These are phyloP conservation scores for Balaeniceps rex DNA, from an alignment of 2,113 vertebrate genomes.

Conservation along the genomic window DNA sequence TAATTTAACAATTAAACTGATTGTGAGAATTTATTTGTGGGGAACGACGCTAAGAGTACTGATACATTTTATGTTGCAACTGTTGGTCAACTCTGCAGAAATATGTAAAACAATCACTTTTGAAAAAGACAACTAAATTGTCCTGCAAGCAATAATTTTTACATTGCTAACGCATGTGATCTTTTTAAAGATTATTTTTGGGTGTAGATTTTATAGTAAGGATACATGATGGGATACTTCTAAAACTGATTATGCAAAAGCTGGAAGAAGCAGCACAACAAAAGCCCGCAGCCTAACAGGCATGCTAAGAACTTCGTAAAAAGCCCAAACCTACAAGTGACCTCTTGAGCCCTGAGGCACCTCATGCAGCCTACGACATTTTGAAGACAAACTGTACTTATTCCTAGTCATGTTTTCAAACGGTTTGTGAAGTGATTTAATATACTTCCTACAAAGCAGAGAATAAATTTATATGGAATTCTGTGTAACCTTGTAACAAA, in stretches of 20 bases:
- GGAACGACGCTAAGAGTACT: background rate
- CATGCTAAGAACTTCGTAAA: background rate
- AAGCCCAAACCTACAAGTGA: background rate
- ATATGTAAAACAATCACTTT: background rate
- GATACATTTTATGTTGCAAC: background rate
- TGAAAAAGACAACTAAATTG: background rate
- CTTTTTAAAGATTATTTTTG: background rate
- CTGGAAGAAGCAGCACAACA: background rate
- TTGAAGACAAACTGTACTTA: background rate
- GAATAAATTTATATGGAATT: background rate
- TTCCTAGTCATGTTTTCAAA: background rate
- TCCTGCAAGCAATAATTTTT: background rate
- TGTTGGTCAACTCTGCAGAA: background rate
- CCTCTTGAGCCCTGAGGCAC: constrained; percentile 10
- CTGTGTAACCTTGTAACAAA: background rate
- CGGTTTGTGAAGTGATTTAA: background rate
- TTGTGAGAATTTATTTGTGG: background rate
- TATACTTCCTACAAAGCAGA: background rate
- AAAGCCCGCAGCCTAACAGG: background rate
- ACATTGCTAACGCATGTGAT: background rate
- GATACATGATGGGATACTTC: background rate
- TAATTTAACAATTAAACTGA: background rate
- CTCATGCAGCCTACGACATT: background rate
- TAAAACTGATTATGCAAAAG: background rate
- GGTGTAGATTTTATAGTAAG: background rate